phyloP scores from a whole-genome alignment of 1,140 invertebrate species.

The Neocloeon triangulifer region DNA sequence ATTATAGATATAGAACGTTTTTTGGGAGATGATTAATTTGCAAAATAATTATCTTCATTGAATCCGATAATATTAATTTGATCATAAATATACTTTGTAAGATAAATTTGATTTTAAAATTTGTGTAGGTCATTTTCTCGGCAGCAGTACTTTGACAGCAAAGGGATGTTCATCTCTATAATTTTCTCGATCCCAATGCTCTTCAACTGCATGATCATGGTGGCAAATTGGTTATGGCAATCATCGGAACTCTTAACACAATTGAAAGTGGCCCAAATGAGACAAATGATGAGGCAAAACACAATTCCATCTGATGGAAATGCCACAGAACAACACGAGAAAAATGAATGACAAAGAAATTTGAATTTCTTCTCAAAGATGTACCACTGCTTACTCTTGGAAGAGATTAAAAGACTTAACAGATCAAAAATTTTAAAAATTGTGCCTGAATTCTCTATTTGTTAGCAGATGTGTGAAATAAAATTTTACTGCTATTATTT shows the following conservation, averaged over 20 bases:
- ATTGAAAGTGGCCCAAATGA: slow-evolving; percentile 51
- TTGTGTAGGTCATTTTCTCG: slow-evolving; percentile 56
- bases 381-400: too few species aligned
- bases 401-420: too few species aligned
- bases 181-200: slow-evolving; percentile 77
- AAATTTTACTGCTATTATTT: too few species aligned
- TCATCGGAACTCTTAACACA: slow-evolving; percentile 66
- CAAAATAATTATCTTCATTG: not conserved
- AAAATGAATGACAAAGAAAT: too few species aligned
- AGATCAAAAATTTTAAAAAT: too few species aligned
- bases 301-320: too few species aligned
- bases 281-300: too few species aligned
- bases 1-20: not conserved
- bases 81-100: slow-evolving; percentile 1
- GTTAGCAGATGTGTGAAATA: too few species aligned
- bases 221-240: slow-evolving; percentile 68
- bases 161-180: slow-evolving; percentile 77
- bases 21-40: not conserved
- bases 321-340: too few species aligned
- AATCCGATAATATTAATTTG: not conserved
- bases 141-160: slow-evolving; percentile 83
- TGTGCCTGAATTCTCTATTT: too few species aligned
- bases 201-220: slow-evolving; percentile 77
- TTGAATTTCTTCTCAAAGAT: too few species aligned
- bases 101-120: slow-evolving; percentile 12